A percentile compares a stretch with the other conserved stretches of the same genome.
These are phyloP conservation scores for Rhea pennata DNA, from an alignment of 2,113 vertebrate genomes.

Conservation along the genomic window DNA sequence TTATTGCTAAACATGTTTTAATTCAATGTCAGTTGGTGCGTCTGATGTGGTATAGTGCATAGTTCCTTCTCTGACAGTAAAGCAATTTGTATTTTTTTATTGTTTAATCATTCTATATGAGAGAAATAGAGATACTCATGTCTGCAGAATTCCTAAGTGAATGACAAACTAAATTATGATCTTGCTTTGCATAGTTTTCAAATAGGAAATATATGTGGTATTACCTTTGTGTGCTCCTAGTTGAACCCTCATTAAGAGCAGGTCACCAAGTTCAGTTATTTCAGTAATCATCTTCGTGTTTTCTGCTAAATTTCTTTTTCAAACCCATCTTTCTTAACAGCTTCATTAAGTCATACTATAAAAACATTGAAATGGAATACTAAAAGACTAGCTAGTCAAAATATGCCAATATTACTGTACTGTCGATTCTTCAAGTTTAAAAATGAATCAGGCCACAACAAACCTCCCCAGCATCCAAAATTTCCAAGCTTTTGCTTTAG, in stretches of 20 bases:
- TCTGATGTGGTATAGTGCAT: not conserved
- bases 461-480: not conserved
- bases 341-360: not conserved
- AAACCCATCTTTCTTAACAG: not conserved
- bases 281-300: not conserved
- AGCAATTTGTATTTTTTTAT: not conserved
- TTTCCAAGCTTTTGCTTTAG: not conserved
- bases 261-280: not conserved
- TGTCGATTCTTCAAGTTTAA: not conserved
- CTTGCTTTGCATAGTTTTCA: not conserved
- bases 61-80: not conserved
- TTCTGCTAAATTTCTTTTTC: not conserved
- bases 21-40: not conserved
- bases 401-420: too few species aligned
- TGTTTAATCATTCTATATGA: not conserved
- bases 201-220: not conserved
- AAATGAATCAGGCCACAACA: not conserved
- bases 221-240: not conserved
- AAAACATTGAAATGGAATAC: not conserved
- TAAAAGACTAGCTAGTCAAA: too few species aligned
- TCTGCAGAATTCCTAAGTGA: not conserved
- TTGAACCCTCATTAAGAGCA: not conserved
- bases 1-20: not conserved
- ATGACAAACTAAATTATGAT: not conserved
- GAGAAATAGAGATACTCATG: not conserved